These are phyloP conservation scores for Syrphus vitripennis DNA, from an alignment of 2,888 invertebrate genomes.

Conservation along the genomic window DNA sequence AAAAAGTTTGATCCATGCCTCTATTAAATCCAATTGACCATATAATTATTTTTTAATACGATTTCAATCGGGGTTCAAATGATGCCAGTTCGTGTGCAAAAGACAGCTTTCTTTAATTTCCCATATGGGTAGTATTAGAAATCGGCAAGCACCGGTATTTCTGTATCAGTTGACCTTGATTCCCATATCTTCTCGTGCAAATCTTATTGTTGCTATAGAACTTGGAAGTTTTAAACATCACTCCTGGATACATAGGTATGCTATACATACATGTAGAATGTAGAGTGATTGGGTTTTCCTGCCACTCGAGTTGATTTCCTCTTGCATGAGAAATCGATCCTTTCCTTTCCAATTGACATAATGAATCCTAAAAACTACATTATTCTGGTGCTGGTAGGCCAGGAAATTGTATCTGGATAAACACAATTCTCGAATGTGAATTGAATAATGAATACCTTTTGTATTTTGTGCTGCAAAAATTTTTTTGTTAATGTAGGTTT, in stretches of 20 bases:
- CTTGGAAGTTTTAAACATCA: background rate
- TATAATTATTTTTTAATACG: conserved; percentile 56
- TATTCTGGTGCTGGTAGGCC: conserved; percentile 1
- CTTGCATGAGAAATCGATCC: conserved; percentile 39
- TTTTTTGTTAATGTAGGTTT: too few relatives aligned
- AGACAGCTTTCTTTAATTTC: conserved; percentile 15
- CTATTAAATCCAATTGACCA: conserved; percentile 52
- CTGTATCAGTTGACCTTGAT: background rate
- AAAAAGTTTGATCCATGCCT: conserved; percentile 3
- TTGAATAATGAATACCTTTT: background rate
- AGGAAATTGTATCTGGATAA: conserved; percentile 55
- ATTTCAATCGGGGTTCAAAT: conserved; percentile 5
- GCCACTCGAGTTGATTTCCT: conserved; percentile 44
- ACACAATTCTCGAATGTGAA: conserved; percentile 13
- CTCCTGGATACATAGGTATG: too few relatives aligned
- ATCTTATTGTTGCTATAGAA: background rate
- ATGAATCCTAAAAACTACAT: conserved; percentile 56
- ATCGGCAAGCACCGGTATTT: conserved; percentile 8
- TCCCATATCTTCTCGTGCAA: background rate
- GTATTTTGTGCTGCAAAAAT: background rate
- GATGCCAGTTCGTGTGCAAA: background rate
- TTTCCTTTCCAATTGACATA: conserved; percentile 29
- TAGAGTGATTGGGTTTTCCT: conserved; percentile 12
- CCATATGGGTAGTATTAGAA: conserved; percentile 23
- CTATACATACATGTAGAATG: background rate